Percentiles rank a stretch among this genome's conserved stretches.
phyloP scores from a whole-genome alignment of 1,140 invertebrate genomes.

The Drosophila santomea region DNA sequence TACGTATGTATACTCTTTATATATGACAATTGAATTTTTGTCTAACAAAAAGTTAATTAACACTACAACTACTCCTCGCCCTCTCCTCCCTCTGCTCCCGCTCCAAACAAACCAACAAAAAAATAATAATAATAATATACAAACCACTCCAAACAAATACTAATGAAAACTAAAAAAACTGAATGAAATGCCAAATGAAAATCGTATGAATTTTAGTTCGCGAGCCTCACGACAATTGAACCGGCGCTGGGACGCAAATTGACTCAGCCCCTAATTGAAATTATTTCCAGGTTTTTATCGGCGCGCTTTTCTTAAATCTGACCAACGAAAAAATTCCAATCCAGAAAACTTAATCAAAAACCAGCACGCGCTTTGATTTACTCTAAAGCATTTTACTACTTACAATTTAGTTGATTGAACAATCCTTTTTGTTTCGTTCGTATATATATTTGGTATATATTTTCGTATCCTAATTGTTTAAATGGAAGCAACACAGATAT shows the following conservation, averaged over 20 bases:
- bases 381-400: constrained; percentile 54
- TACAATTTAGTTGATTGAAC: constrained; percentile 27
- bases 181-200: constrained; percentile 40
- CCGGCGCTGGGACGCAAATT: constrained; percentile 93
- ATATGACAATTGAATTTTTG: constrained; percentile 59
- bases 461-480: constrained; percentile 23
- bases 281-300: constrained; percentile 93
- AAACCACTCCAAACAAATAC: constrained; percentile 41
- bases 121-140: constrained; percentile 2
- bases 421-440: constrained; percentile 2
- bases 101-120: constrained; percentile 29
- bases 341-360: constrained; percentile 44
- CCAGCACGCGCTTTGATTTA: constrained; percentile 72
- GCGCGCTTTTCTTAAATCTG: constrained; percentile 67
- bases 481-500: constrained; percentile 26
- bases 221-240: constrained; percentile 93
- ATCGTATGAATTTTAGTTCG: constrained; percentile 88
- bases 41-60: constrained; percentile 70
- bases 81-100: constrained; percentile 46
- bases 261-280: constrained; percentile 94
- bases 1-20: constrained; percentile 39
- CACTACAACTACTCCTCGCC: constrained; percentile 76
- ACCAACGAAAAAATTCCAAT: constrained; percentile 35
- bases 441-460: not conserved
- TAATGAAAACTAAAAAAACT: constrained; percentile 24